A percentile compares a stretch with the other conserved stretches of the same genome.
phyloP scores from a whole-genome alignment of 2,113 vertebrate genomes.

The Labeo catla region DNA sequence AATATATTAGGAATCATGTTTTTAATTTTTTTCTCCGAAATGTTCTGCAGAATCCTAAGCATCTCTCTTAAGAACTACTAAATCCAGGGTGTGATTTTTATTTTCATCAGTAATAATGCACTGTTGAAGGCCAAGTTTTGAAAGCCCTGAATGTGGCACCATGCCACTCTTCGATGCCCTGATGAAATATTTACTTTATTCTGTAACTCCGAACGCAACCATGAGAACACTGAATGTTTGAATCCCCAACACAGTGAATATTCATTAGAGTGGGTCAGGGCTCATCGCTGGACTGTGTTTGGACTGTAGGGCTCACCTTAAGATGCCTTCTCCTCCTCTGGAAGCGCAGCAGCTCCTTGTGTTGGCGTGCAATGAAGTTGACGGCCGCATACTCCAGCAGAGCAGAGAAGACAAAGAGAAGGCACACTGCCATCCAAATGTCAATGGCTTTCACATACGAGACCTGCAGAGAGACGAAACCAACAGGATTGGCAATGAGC shows the following conservation, averaged over 20 bases:
- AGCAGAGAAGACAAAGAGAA: slow-evolving; percentile 98
- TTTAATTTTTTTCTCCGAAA: neutral
- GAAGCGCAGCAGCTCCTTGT: slow-evolving; percentile 99
- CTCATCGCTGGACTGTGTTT: neutral
- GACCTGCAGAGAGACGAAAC: slow-evolving; percentile 76
- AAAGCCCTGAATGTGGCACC: slow-evolving; percentile 17
- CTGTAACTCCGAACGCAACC: slow-evolving; percentile 35
- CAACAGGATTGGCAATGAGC: slow-evolving; percentile 28
- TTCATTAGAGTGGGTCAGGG: slow-evolving; percentile 8
- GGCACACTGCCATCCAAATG: slow-evolving; percentile 98
- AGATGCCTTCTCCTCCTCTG: slow-evolving; percentile 92
- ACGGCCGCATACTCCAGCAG: slow-evolving; percentile 95
- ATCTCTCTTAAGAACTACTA: neutral
- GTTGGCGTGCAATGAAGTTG: slow-evolving; percentile 98
- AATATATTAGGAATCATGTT: neutral
- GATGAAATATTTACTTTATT: slow-evolving; percentile 51
- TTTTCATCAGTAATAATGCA: neutral
- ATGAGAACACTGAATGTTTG: slow-evolving; percentile 24
- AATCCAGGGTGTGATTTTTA: neutral
- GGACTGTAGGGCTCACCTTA: slow-evolving; percentile 81
- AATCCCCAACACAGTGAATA: slow-evolving; percentile 42
- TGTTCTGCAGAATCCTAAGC: neutral
- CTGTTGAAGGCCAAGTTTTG: neutral
- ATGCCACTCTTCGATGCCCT: neutral
- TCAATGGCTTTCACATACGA: slow-evolving; percentile 99